These are phyloP conservation scores for Leptosomus discolor DNA, from an alignment of 2,113 vertebrate genomes.

Conservation along the genomic window DNA sequence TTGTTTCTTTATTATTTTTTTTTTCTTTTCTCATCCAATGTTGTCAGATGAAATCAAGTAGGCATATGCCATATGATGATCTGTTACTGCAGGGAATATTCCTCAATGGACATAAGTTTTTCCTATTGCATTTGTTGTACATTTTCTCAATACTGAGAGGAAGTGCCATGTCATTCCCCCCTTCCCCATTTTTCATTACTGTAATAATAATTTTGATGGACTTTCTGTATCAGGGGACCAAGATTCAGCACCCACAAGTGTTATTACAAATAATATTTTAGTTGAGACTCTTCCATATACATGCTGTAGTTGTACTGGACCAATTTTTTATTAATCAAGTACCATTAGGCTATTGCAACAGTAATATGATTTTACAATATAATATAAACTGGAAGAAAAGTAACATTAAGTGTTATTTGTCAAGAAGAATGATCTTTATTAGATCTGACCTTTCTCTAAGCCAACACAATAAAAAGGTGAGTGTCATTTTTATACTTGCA, in stretches of 20 bases:
- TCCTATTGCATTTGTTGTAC: not conserved
- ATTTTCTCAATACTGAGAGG: not conserved
- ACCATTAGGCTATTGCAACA: not conserved
- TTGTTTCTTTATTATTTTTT: not conserved
- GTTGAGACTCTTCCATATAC: not conserved
- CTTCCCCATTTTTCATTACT: not conserved
- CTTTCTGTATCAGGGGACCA: not conserved
- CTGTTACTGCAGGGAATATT: not conserved
- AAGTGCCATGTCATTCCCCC: accelerated
- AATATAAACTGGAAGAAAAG: not conserved
- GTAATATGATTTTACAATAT: constrained; percentile 7
- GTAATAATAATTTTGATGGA: not conserved
- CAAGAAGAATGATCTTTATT: constrained; percentile 30
- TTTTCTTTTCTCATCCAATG: not conserved
- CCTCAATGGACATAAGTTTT: accelerated
- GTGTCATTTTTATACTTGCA: constrained; percentile 1
- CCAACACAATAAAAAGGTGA: constrained; percentile 15
- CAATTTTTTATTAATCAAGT: not conserved
- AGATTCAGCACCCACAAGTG: not conserved
- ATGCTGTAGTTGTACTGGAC: not conserved
- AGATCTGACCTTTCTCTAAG: constrained; percentile 18
- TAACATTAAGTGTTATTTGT: constrained; percentile 13
- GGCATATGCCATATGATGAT: not conserved
- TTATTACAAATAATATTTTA: not conserved
- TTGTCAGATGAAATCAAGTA: not conserved